These are phyloP conservation scores for Lordiphosa collinella DNA, from an alignment of 1,140 invertebrate genomes.

Conservation along the genomic window DNA sequence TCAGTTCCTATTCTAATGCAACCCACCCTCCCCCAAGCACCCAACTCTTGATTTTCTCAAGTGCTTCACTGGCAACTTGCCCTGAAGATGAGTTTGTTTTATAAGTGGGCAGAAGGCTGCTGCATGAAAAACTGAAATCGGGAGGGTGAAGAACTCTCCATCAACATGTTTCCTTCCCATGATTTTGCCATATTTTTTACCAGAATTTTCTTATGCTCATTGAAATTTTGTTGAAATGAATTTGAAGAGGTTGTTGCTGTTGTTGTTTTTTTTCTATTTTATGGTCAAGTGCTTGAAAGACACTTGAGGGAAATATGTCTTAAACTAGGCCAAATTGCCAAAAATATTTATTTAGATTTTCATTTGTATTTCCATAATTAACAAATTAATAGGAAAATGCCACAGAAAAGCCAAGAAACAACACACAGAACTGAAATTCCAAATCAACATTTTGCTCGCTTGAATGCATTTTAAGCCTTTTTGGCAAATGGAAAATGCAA, in stretches of 20 bases:
- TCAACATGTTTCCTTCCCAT: constrained; percentile 7
- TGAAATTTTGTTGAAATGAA: constrained; percentile 16
- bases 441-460: background rate
- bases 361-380: constrained; percentile 8
- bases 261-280: constrained; percentile 3
- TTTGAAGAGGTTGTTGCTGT: constrained; percentile 8
- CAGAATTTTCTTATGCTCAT: constrained; percentile 7
- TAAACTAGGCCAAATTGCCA: background rate
- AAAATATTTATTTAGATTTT: constrained; percentile 3
- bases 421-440: background rate
- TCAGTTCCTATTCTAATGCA: constrained; percentile 56
- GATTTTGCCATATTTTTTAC: constrained; percentile 5
- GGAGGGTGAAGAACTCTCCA: constrained; percentile 1
- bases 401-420: constrained; percentile 2
- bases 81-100: constrained; percentile 35
- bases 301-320: too few relatives aligned
- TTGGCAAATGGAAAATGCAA: too few relatives aligned
- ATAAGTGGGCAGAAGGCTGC: constrained; percentile 3
- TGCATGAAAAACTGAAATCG: background rate
- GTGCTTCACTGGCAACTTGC: constrained; percentile 67
- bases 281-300: constrained; percentile 1
- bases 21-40: background rate
- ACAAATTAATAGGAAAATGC: constrained; percentile 9
- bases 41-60: constrained; percentile 52
- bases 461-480: background rate